Evolutionary conservation across 2,797 vertebrate genomes (phyloP).

Genomic region (Chaenodraco wilsoni): DNA sequence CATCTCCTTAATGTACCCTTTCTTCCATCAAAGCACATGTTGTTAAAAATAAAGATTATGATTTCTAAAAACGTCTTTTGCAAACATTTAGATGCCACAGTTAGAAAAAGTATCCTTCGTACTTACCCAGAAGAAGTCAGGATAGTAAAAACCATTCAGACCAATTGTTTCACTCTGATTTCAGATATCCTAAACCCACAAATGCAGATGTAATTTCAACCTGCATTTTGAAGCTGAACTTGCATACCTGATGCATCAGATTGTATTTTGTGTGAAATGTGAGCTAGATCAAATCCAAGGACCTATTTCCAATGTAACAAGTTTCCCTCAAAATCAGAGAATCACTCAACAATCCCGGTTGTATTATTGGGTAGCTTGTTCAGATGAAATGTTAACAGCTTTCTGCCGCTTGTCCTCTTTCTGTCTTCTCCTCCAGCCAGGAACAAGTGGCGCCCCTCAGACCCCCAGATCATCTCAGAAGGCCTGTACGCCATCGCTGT

Average conservation of each 20-base stretch:
- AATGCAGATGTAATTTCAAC: neutral
- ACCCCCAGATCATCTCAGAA: constrained; percentile 98
- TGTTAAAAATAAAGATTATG: constrained; percentile 22
- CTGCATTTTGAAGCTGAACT: neutral
- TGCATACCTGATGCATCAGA: neutral
- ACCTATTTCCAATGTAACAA: neutral
- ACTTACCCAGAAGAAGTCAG: neutral
- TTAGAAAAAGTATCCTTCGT: neutral
- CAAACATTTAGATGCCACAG: constrained; percentile 5
- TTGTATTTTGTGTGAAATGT: constrained; percentile 3
- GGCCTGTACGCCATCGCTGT: constrained; percentile 96
- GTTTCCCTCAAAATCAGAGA: neutral
- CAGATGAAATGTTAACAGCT: neutral
- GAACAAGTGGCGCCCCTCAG: constrained; percentile 96
- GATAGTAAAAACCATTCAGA: neutral
- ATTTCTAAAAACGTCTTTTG: constrained; percentile 12
- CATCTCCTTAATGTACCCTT: constrained; percentile 13
- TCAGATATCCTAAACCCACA: neutral
- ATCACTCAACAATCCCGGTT: neutral
- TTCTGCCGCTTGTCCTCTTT: neutral
- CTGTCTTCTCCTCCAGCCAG: constrained; percentile 85
- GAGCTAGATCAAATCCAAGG: neutral
- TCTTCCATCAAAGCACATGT: constrained; percentile 14
- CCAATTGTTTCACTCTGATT: neutral
- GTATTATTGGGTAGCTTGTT: neutral